Conservation (phyloP, 2,888 invertebrate genomes). For the Bedellia somnulentella region DNA sequence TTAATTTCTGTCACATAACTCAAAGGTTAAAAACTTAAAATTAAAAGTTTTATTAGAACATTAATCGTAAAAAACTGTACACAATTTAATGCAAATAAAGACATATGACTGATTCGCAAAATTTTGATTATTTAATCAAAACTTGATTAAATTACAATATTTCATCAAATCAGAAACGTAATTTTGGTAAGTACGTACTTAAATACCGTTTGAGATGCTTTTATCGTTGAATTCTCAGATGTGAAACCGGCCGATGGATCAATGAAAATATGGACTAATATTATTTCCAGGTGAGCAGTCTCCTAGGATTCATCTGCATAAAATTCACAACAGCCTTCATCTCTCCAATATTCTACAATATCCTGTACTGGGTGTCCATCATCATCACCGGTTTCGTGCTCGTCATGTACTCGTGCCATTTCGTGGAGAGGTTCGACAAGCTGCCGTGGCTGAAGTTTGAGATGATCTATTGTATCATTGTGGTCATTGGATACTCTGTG, state of each 20-base stretch:
- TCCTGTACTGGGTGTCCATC: constrained; percentile 78
- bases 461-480: constrained; percentile 69
- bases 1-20: no score
- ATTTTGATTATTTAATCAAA: no score
- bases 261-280: not conserved
- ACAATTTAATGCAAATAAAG: no score
- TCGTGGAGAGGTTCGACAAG: constrained; percentile 77
- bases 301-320: constrained; percentile 81
- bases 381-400: constrained; percentile 76
- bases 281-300: constrained; percentile 61
- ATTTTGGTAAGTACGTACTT: no score
- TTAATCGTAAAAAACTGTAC: no score
- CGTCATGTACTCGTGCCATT: constrained; percentile 77
- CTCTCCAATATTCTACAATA: constrained; percentile 74
- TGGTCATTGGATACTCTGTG: constrained; percentile 72
- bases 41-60: no score
- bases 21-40: no score
- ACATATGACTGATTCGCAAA: no score
- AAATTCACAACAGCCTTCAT: constrained; percentile 64
- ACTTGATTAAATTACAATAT: no score
- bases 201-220: no score
- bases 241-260: not conserved
- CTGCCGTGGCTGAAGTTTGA: constrained; percentile 86
- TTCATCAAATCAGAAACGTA: no score
- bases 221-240: not conserved